Base-by-base conservation (phyloP, 1,140 invertebrate genomes). In the Centruroides vittatus region DNA sequence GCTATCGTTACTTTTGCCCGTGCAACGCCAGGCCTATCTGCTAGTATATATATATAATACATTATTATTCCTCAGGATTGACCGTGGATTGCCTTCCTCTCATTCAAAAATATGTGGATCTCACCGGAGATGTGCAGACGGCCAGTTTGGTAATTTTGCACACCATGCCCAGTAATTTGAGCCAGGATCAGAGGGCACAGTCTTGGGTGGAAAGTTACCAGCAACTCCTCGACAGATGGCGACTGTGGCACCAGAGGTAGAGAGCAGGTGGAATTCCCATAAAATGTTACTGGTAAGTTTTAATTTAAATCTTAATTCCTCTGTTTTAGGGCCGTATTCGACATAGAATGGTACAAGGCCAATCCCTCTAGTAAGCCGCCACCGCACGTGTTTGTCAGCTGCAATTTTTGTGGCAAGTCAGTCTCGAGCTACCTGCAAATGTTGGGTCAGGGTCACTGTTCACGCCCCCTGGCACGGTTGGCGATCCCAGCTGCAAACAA, bases 401-500 rank as follows among this genome's bases (percentile, higher is more conserved):
- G 93, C 75, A 93, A 89, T 71, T 97, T 91, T 76, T 97, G 93
- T 78, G 87, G 89, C 4, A 95, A 95, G 76, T 88, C 85, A 64
- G 88, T 95, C 61, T 89, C 88, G 0, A 84, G 85, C 53, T 83
- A 81, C 53, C 9, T 66, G 10, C 55, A 52, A 23, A 41, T 41
- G 41, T 41, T 41, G 8, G 41, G 41, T 6, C 41, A 41, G 41
- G 41, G 41, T 8, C 41, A 41, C 3, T 5, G 41, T 41, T 41
- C 41, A 41, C 41, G 41, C 3, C 41, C 41, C 8, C 41, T 41
- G 8, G 41, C 41, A 6, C 41, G 41, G 8, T 8, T 41, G 5
- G 41, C 41, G 0, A 41, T 41, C 8, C 41, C 41, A 5, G 41
- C 41, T 0, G 41, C 41, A 6, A 41, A 41, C 8, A 41, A 41